A percentile compares a stretch with the other conserved stretches of the same genome.
These are phyloP conservation scores for Lepus americanus DNA, from an alignment of 2,113 vertebrate genomes.

Conservation along the genomic window DNA sequence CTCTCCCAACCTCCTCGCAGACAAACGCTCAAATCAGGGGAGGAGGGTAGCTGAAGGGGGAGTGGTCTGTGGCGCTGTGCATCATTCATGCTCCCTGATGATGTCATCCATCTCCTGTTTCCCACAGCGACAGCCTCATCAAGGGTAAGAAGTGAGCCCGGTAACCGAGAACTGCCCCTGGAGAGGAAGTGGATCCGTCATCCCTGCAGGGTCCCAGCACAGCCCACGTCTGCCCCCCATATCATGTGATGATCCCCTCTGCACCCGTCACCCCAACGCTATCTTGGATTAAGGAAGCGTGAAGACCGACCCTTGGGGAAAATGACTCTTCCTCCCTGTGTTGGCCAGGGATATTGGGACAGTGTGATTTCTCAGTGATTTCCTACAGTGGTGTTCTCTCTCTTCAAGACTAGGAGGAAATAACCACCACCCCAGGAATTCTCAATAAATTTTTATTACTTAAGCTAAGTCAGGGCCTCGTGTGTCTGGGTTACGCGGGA, in stretches of 20 bases:
- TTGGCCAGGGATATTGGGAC: slow-evolving; percentile 30
- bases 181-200: slow-evolving; percentile 23
- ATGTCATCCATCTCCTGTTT: not conserved
- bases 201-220: slow-evolving; percentile 15
- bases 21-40: not conserved
- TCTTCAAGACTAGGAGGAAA: slow-evolving; percentile 41
- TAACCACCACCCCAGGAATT: slow-evolving; percentile 69
- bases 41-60: not conserved
- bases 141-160: slow-evolving; percentile 89
- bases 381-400: slow-evolving; percentile 53
- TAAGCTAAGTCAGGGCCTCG: not conserved
- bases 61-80: not conserved
- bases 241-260: slow-evolving; percentile 38
- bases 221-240: not conserved
- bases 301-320: not conserved
- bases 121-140: slow-evolving; percentile 88
- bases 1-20: not conserved
- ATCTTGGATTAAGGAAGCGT: slow-evolving; percentile 60
- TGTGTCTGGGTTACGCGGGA: not conserved
- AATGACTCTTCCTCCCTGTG: not conserved
- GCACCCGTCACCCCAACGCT: not conserved
- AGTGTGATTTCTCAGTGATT: slow-evolving; percentile 75
- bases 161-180: not conserved
- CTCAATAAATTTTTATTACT: slow-evolving; percentile 85
- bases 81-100: not conserved